These are phyloP conservation scores for Dipodomys stephensi DNA, from an alignment of 2,113 vertebrate species.

Conservation along the genomic window DNA sequence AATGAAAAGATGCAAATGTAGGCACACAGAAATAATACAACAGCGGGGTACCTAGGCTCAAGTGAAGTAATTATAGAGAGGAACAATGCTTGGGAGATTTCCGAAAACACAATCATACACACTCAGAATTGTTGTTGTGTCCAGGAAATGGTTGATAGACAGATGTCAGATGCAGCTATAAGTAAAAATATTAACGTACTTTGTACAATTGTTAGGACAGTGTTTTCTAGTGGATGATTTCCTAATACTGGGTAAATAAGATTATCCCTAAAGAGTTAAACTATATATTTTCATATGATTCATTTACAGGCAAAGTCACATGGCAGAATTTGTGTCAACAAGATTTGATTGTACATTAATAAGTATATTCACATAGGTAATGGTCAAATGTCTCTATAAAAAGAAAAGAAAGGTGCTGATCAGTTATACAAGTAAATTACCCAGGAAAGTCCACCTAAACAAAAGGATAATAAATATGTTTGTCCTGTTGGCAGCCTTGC, in stretches of 20 bases:
- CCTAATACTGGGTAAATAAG: neutral
- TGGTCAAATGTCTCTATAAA: neutral
- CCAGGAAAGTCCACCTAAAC: neutral
- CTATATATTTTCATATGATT: neutral
- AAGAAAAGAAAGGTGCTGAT: neutral
- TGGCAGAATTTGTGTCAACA: conserved; percentile 21
- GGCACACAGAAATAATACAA: conserved; percentile 42
- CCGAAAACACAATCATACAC: neutral
- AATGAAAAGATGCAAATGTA: conserved; percentile 63
- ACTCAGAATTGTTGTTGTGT: conserved; percentile 20
- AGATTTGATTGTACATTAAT: conserved; percentile 10
- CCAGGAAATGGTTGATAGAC: conserved; percentile 14
- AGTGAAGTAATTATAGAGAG: conserved; percentile 51
- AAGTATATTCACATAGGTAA: conserved; percentile 11
- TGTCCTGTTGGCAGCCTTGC: neutral
- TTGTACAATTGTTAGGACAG: conserved; percentile 13
- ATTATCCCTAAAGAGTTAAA: conserved; percentile 23
- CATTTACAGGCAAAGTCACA: neutral
- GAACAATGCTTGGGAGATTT: conserved; percentile 46
- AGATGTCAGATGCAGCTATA: conserved; percentile 26
- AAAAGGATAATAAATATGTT: neutral
- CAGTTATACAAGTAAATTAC: neutral
- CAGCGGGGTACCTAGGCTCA: conserved; percentile 38
- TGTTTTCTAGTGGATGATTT: neutral
- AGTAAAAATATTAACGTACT: conserved; percentile 53